Evolutionary conservation across 2,888 invertebrate species (phyloP).

Genomic region (Leucania comma): DNA sequence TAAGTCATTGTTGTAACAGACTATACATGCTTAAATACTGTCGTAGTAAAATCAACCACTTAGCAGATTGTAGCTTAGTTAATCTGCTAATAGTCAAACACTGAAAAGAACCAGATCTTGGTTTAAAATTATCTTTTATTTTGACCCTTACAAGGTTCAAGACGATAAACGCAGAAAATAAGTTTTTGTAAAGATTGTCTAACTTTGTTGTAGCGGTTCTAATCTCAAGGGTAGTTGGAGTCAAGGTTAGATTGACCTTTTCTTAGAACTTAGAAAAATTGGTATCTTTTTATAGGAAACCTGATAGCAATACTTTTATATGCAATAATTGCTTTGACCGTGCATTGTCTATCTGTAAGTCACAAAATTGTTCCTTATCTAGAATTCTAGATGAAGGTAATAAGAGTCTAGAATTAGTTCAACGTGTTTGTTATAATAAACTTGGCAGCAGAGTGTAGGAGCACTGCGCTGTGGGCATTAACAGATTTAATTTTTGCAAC

Average conservation of each 20-base stretch:
- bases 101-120: no score
- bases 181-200: not conserved
- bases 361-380: no score
- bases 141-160: no score
- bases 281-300: not conserved
- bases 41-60: no score
- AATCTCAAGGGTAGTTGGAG: not conserved
- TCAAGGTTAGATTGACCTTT: not conserved
- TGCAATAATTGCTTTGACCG: not conserved
- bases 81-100: no score
- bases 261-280: not conserved
- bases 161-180: not conserved
- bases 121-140: no score
- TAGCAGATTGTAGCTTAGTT: no score
- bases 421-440: conserved; percentile 47
- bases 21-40: no score
- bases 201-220: not conserved
- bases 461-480: conserved; percentile 31
- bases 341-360: no score
- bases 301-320: not conserved
- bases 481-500: conserved; percentile 53
- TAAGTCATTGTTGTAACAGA: no score
- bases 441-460: conserved; percentile 45
- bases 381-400: not conserved
- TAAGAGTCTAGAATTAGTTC: conserved; percentile 25